Base-by-base conservation (phyloP, 2,888 invertebrate genomes). In the Fragum sueziense region DNA sequence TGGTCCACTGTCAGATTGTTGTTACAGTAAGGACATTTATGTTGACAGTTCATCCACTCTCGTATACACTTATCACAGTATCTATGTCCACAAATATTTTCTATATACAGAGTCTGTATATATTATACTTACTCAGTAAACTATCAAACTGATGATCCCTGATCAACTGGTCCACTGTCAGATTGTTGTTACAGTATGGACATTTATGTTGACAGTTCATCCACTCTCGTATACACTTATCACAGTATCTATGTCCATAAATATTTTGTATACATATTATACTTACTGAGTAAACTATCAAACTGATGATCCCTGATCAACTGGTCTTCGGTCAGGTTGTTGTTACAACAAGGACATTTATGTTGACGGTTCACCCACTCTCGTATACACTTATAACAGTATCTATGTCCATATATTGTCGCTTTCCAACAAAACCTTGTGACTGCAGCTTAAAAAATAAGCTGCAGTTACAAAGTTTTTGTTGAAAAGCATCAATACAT, bases 191-290 rank as follows among this genome's bases (percentile, higher is more conserved):
- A 79, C 91, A 92, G 76, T 91, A 91, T 0, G 92, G 91, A 80
- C 92, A 92, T 51, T 84, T 88, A 70, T 89, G 91, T 34, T 88
- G 86, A 17, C 89, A 82, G 70, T 89, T 88, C 20, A 91, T 88
- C 89, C 91, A 91, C 74, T 92, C 91, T 47, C 76, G 82, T 69
- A 92, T 91, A 80, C 92, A 92, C 34, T 86, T 87, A 62, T 85
- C 86, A 82, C 92, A 92, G 77, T 86, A 92, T 9, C 91, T 84
- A 67, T 92, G 92, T n/a, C 92, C 91, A 83, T 91, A 92, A 4
- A 82, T 74, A 14, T 91, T 92, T 82, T 2, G 80, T 71, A 22
- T 80, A 85, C 85, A 92, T 76, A 37, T 81, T 73, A 78, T 86
- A 57, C 80, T 76, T 77, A 92, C 92, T 87, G 33, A 91, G 84